Conservation (phyloP, 2,888 invertebrate genomes). For the Phortica magna region DNA sequence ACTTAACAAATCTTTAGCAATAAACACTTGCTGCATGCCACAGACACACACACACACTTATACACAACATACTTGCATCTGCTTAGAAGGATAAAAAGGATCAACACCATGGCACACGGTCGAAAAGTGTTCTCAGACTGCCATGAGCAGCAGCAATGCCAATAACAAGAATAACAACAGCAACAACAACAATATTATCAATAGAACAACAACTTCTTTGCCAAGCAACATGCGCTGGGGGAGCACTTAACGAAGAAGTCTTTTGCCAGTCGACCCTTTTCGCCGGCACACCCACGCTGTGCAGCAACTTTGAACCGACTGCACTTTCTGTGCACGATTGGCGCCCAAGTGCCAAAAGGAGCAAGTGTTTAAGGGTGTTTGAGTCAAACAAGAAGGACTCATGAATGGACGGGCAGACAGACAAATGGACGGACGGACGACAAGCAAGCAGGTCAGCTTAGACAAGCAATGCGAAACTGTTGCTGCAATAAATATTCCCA, state of each 20-base stretch:
- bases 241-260: slow-evolving; percentile 14
- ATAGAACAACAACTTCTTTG: slow-evolving; percentile 11
- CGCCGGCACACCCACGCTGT: background rate
- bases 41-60: background rate
- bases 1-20: slow-evolving; percentile 56
- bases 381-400: slow-evolving; percentile 13
- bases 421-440: background rate
- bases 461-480: slow-evolving; percentile 3
- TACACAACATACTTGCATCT: background rate
- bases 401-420: background rate
- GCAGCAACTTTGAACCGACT: background rate
- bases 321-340: background rate
- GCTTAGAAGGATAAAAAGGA: slow-evolving; percentile 29
- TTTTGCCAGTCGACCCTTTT: background rate
- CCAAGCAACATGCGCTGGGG: slow-evolving; percentile 23
- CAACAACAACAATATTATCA: slow-evolving; percentile 5
- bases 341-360: slow-evolving; percentile 10
- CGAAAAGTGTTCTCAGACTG: background rate
- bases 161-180: slow-evolving; percentile 8
- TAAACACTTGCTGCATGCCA: slow-evolving; percentile 38
- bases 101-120: slow-evolving; percentile 2
- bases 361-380: slow-evolving; percentile 26
- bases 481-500: slow-evolving; percentile 25
- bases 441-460: background rate
- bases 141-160: background rate